phyloP scores from a whole-genome alignment of 2,113 vertebrate species.

The Neolamprologus variostigma region DNA sequence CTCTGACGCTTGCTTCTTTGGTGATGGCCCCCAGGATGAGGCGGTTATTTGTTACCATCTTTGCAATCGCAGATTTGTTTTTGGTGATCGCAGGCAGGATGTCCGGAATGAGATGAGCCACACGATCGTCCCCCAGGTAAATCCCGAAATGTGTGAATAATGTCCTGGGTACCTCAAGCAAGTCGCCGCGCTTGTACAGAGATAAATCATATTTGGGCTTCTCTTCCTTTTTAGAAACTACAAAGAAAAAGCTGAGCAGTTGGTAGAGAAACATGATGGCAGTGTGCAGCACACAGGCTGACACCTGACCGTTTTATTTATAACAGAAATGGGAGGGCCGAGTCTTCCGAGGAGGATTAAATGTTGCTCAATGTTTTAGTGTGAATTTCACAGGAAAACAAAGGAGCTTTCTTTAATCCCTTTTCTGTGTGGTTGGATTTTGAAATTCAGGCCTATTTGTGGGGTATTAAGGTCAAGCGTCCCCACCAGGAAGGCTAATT shows the following conservation, averaged over 20 bases:
- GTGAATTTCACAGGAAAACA: slow-evolving; percentile 22
- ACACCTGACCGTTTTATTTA: not conserved
- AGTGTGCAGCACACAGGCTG: not conserved
- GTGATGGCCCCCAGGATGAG: slow-evolving; percentile 82
- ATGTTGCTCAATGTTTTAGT: slow-evolving; percentile 8
- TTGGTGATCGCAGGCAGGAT: slow-evolving; percentile 78
- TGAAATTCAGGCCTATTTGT: slow-evolving; percentile 7
- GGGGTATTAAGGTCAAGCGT: slow-evolving; percentile 3
- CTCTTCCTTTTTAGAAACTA: slow-evolving; percentile 18
- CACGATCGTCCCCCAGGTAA: slow-evolving; percentile 86
- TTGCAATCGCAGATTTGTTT: slow-evolving; percentile 67
- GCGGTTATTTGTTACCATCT: slow-evolving; percentile 86
- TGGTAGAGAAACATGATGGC: slow-evolving; percentile 59
- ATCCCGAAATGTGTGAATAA: slow-evolving; percentile 93
- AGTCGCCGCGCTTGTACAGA: slow-evolving; percentile 80
- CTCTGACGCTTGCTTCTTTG: slow-evolving; percentile 82
- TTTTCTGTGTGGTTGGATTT: not conserved
- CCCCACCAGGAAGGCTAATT: not conserved
- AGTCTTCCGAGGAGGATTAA: slow-evolving; percentile 23
- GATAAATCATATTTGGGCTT: slow-evolving; percentile 63
- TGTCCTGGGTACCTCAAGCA: slow-evolving; percentile 87
- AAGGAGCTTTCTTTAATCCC: slow-evolving; percentile 57
- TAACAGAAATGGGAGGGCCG: slow-evolving; percentile 5
- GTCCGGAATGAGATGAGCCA: slow-evolving; percentile 94
- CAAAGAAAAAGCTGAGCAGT: slow-evolving; percentile 57